Conservation (phyloP, 37 sponge, comb jelly and placozoan species). For the Bolinopsis microptera region DNA sequence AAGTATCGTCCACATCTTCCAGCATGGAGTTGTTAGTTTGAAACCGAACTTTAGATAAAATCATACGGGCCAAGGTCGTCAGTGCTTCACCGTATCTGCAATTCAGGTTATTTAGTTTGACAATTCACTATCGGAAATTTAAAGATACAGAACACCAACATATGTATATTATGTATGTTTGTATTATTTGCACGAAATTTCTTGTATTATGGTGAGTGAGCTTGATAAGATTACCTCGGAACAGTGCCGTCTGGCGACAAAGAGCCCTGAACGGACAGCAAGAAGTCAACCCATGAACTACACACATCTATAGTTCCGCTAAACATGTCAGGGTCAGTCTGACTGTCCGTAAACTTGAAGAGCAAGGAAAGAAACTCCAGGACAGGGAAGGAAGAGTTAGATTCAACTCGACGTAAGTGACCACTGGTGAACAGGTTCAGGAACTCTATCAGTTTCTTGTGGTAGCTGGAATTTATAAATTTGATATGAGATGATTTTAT, state of each 20-base stretch:
- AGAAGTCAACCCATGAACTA: conserved; percentile 49
- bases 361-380: conserved; percentile 46
- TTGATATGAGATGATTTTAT: neutral
- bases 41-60: neutral
- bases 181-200: no score
- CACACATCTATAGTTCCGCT: conserved; percentile 50
- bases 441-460: conserved; percentile 58
- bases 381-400: conserved; percentile 54
- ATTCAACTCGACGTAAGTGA: conserved; percentile 30
- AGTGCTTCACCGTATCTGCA: conserved; percentile 40
- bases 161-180: no score
- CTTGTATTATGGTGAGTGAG: no score
- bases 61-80: neutral
- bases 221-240: conserved; percentile 33
- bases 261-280: conserved; percentile 42
- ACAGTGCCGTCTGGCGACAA: conserved; percentile 50
- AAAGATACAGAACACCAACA: no score
- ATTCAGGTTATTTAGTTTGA: no score
- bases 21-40: neutral
- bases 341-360: conserved; percentile 41
- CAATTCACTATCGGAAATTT: no score
- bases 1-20: conserved; percentile 25
- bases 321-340: conserved; percentile 41
- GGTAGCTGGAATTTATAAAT: neutral
- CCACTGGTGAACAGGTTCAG: conserved; percentile 30